Conservation (phyloP, 2,888 invertebrate genomes). For the Ectemnius cavifrons region DNA sequence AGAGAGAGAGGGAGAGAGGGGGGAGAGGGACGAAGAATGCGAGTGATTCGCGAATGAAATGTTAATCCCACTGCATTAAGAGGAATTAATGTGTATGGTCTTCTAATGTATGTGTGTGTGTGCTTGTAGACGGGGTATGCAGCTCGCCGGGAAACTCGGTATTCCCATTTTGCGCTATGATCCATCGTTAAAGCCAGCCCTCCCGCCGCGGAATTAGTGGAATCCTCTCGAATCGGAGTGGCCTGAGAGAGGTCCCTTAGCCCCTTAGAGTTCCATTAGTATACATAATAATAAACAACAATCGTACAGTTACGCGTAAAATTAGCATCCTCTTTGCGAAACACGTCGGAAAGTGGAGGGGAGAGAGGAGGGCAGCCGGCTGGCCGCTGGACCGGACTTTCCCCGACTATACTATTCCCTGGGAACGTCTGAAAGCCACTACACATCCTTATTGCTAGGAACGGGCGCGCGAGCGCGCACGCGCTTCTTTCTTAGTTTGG, state of each 20-base stretch:
- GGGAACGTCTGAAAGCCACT: constrained; percentile 42
- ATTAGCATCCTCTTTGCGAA: constrained; percentile 43
- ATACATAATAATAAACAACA: constrained; percentile 59
- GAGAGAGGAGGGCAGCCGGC: constrained; percentile 9
- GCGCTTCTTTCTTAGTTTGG: neutral
- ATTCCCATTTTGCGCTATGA: constrained; percentile 50
- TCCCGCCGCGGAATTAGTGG: constrained; percentile 49
- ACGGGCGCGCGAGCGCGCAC: neutral
- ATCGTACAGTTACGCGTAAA: constrained; percentile 38
- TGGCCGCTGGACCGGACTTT: constrained; percentile 15
- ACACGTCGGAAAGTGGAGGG: neutral
- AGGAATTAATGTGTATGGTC: constrained; percentile 21
- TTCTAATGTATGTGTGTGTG: constrained; percentile 4
- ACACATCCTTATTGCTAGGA: constrained; percentile 33
- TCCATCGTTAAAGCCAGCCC: constrained; percentile 48
- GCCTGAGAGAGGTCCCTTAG: constrained; percentile 29
- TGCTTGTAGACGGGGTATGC: neutral
- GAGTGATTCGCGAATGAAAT: neutral
- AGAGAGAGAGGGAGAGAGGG: no score
- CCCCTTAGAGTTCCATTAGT: constrained; percentile 56
- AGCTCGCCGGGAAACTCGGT: constrained; percentile 39
- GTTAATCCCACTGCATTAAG: constrained; percentile 11
- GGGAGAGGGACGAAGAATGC: neutral
- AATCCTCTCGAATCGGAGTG: constrained; percentile 56
- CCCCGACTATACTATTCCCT: constrained; percentile 28